Conservation (phyloP, 2,888 invertebrate genomes). For the Tetragnatha montana region DNA sequence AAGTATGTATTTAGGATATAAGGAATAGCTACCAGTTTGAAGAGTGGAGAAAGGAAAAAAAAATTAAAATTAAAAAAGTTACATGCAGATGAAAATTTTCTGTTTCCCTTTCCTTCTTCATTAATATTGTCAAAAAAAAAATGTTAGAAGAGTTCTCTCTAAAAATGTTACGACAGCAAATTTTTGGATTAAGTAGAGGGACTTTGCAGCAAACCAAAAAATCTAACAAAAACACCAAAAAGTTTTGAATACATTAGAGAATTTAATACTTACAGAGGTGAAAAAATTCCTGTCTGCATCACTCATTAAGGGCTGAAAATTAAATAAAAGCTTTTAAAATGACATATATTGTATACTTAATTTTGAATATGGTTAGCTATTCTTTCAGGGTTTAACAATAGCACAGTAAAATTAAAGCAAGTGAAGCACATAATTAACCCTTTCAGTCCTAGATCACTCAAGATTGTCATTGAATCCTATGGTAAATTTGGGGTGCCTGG, state of each 20-base stretch:
- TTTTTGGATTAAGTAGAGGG: not conserved
- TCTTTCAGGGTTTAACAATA: not conserved
- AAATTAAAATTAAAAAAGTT: too few species aligned
- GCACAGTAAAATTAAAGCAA: not conserved
- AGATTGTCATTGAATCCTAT: too few species aligned
- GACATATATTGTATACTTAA: not conserved
- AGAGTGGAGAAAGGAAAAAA: too few species aligned
- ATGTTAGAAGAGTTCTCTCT: not conserved
- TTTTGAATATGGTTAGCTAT: not conserved
- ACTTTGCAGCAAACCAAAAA: not conserved
- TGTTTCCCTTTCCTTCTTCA: not conserved
- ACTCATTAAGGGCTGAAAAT: slow-evolving; percentile 6
- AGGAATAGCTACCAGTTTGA: too few species aligned
- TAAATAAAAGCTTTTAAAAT: not conserved
- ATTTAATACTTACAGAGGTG: slow-evolving; percentile 21
- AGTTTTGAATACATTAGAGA: not conserved
- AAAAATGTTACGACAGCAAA: not conserved
- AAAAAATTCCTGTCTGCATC: slow-evolving; percentile 49
- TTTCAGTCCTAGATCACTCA: too few species aligned
- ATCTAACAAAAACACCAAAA: not conserved
- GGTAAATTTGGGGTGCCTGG: not conserved
- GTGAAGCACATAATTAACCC: not conserved
- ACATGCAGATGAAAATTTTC: too few species aligned
- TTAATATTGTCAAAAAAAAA: not conserved
- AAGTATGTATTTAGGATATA: too few species aligned